Evolutionary conservation across 92 coral and sea anemone genomes (phyloP).

Genomic region (Palythoa grandiflora): DNA sequence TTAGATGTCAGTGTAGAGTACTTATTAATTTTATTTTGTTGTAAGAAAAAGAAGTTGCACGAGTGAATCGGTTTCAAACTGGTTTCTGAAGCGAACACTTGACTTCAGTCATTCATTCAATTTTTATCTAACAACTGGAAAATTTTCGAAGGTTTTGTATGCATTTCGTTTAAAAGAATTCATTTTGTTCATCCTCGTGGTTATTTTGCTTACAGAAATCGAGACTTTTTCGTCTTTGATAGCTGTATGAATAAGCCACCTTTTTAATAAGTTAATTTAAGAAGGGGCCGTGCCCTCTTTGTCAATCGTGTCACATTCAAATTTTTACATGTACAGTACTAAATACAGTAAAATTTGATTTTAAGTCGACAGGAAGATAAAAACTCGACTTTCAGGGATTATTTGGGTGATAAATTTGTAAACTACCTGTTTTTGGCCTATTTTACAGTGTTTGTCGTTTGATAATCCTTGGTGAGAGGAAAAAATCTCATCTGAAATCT

Average conservation of each 20-base stretch:
- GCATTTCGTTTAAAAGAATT: background rate
- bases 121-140: background rate
- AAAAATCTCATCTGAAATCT: too few relatives aligned
- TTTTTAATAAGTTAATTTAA: background rate
- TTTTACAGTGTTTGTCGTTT: too few relatives aligned
- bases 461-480: too few relatives aligned
- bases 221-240: background rate
- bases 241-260: background rate
- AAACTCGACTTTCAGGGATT: background rate
- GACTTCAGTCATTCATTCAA: background rate
- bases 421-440: background rate
- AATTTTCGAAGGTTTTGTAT: background rate
- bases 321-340: background rate
- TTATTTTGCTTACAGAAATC: background rate
- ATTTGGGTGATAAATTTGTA: background rate
- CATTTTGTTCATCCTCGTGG: background rate
- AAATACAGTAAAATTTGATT: background rate
- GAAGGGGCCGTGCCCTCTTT: constrained; percentile 12
- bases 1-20: background rate
- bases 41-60: background rate
- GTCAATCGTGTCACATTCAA: background rate
- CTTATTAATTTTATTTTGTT: background rate
- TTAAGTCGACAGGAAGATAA: background rate
- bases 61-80: background rate
- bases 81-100: background rate